Base-by-base conservation (phyloP, 2,797 vertebrate species). In the Lutjanus campechanus region DNA sequence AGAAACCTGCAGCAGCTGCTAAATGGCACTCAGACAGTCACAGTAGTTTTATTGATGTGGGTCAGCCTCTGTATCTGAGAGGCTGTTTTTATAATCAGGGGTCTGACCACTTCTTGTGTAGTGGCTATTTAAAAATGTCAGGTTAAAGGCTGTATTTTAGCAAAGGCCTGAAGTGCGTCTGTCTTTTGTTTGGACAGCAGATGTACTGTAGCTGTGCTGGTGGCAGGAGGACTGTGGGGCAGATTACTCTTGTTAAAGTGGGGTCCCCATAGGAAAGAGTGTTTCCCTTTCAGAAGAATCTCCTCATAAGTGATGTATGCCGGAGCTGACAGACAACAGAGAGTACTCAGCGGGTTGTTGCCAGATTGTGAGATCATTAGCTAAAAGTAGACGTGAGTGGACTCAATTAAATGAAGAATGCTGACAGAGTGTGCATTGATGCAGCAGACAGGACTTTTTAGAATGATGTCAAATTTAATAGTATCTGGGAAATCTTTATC, bases 291-390 rank as follows among this genome's bases (percentile, higher is more conserved):
- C 56, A 78, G n/a, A 70, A 77, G 41, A 83, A 74, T 79, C 77
- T 88, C 88, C 74, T 85, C 76, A 65, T 59, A 81, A 81, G 65
- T 81, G 77, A 83, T 83, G 65, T 56, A 68, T 59, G 66, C 60
- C 64, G 63, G 50, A 77, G 75, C 70, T 86, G 83, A 91, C 80
- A 83, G 79, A 81, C 84, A 87, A 84, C 86, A 88, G 71, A 70
- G 78, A 72, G 63, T 40, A 74, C 77, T 77, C 68, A 62, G 81
- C 15, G 9, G 76, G 73, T 69, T 66, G 79, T 77, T 87, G 79
- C 81, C 84, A 89, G 77, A 73, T 81, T 88, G 77, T 79, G 78
- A 90, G 73, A 72, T 88, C 85, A 88, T 82, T 84, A 76, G 81
- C 85, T 79, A 73, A 85, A 88, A 89, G 82, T 54, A 83, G 82